Evolutionary conservation across 2,797 vertebrate species (phyloP).

Genomic region (Coluber constrictor): DNA sequence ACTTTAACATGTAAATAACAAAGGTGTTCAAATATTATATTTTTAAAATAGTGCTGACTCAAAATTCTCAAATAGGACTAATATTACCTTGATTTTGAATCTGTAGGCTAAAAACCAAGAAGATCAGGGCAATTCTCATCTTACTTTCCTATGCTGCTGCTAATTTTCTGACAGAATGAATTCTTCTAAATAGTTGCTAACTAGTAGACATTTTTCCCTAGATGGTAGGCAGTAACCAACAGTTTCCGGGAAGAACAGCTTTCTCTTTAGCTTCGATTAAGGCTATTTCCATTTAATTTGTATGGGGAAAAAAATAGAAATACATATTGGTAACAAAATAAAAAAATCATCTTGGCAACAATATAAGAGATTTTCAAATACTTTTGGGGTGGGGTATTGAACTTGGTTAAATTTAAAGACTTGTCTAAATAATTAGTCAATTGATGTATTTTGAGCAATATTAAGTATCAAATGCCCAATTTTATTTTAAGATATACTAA

Average conservation of each 20-base stretch:
- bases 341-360: background rate
- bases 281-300: background rate
- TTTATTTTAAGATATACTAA: background rate
- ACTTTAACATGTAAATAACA: slow-evolving; percentile 8
- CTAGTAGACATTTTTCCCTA: background rate
- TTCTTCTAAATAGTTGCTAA: background rate
- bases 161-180: background rate
- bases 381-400: background rate
- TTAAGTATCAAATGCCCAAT: background rate
- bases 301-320: background rate
- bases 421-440: background rate
- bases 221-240: background rate
- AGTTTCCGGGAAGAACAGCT: background rate
- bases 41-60: background rate
- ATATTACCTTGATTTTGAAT: background rate
- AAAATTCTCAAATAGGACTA: background rate
- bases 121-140: background rate
- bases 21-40: slow-evolving; percentile 5
- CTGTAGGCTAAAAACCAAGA: background rate
- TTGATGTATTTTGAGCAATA: background rate
- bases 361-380: background rate
- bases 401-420: background rate
- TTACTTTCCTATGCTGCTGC: background rate
- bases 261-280: background rate
- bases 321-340: background rate